Conservation (phyloP, 2,113 vertebrate species). For the Bostrychus sinensis region DNA sequence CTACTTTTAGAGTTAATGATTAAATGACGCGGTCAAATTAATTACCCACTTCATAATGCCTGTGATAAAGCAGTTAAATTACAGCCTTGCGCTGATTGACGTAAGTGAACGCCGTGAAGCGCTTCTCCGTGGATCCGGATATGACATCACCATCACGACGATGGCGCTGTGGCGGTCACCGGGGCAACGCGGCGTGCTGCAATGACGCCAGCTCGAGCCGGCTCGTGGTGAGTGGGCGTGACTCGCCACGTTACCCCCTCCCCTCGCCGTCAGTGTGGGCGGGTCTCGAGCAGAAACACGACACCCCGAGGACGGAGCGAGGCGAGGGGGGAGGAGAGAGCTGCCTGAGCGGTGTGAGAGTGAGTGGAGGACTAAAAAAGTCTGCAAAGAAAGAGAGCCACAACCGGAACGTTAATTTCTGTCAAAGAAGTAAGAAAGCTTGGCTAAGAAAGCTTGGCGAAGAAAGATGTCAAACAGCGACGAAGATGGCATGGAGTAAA, state of each 20-base stretch:
- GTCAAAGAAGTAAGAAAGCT: constrained; percentile 49
- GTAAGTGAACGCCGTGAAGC: constrained; percentile 49
- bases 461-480: constrained; percentile 61
- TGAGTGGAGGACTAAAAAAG: constrained; percentile 72
- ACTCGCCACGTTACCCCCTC: constrained; percentile 61
- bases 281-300: constrained; percentile 80
- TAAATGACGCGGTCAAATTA: constrained; percentile 35
- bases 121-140: constrained; percentile 70
- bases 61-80: constrained; percentile 48
- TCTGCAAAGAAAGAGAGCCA: constrained; percentile 67
- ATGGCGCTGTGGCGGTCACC: constrained; percentile 69
- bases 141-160: constrained; percentile 65
- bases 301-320: constrained; percentile 78
- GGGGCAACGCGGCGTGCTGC: constrained; percentile 76
- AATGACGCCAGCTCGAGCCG: constrained; percentile 70
- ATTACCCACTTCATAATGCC: constrained; percentile 46
- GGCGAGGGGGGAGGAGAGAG: constrained; percentile 65
- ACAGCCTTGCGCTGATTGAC: constrained; percentile 61
- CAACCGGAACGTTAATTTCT: constrained; percentile 44
- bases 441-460: constrained; percentile 34
- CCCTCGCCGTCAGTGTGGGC: constrained; percentile 68
- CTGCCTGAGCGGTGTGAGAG: constrained; percentile 58
- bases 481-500: constrained; percentile 71
- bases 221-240: constrained; percentile 80
- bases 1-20: constrained; percentile 48